Evolutionary conservation across 2,113 vertebrate genomes (phyloP).

Genomic region (Cyphomyrus plagiostoma): DNA sequence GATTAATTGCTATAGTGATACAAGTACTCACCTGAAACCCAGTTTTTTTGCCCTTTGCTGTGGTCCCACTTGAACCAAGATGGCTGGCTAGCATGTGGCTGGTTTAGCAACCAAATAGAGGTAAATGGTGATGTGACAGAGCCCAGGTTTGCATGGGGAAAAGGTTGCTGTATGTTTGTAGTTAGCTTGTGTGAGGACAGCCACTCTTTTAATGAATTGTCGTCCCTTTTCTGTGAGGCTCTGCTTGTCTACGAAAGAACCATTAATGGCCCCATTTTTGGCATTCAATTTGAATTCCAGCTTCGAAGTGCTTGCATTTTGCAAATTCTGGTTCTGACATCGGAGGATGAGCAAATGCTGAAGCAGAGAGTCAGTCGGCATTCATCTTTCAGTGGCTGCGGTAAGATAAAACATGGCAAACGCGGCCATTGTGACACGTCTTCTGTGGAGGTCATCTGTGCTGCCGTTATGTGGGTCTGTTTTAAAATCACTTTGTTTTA

Average conservation of each 20-base stretch:
- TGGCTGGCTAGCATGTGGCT: not conserved
- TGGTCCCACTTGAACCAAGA: not conserved
- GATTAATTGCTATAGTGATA: not conserved
- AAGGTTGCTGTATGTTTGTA: not conserved
- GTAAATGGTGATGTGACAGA: not conserved
- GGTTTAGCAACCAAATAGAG: not conserved
- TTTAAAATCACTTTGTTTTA: not conserved
- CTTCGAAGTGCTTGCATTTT: not conserved
- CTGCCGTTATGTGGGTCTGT: not conserved
- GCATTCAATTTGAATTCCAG: not conserved
- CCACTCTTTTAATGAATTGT: not conserved
- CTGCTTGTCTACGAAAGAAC: not conserved
- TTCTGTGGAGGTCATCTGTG: not conserved
- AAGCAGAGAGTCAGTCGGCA: not conserved
- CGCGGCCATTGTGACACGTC: not conserved
- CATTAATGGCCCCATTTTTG: not conserved
- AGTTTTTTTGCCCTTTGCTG: not conserved
- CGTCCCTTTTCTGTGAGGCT: not conserved
- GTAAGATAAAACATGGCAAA: not conserved
- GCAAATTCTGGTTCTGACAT: not conserved
- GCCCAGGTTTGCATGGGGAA: not conserved
- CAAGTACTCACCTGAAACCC: not conserved
- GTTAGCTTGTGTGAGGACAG: not conserved
- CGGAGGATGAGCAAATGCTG: not conserved
- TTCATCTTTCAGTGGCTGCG: not conserved